Percentiles rank a stretch among this genome's conserved stretches.
These are phyloP conservation scores for Australoheros scitulus DNA, from an alignment of 2,113 vertebrate genomes.

Conservation along the genomic window DNA sequence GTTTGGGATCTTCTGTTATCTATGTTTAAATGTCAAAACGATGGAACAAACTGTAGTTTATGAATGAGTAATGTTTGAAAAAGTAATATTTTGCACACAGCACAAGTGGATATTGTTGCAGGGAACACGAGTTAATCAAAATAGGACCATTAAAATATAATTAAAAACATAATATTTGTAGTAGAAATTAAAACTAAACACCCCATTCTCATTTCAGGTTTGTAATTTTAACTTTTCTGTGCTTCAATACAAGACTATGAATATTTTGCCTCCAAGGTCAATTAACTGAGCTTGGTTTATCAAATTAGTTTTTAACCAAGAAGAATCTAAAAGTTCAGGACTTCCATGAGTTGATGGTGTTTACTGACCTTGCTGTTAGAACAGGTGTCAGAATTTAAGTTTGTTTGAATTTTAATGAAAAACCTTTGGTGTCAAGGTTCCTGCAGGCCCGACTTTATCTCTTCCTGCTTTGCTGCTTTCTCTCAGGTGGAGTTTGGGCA, in stretches of 20 bases:
- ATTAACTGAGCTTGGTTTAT: not conserved
- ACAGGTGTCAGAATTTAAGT: not conserved
- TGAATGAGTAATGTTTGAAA: conserved; percentile 39
- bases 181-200: not conserved
- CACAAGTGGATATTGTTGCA: not conserved
- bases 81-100: conserved; percentile 18
- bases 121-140: not conserved
- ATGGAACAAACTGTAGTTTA: conserved; percentile 42
- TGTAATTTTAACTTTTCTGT: not conserved
- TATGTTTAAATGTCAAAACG: conserved; percentile 45
- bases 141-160: not conserved
- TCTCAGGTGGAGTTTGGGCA: not conserved
- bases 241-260: not conserved
- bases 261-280: not conserved
- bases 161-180: not conserved
- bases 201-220: not conserved
- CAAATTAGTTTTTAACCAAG: not conserved
- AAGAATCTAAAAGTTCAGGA: not conserved
- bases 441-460: not conserved
- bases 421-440: not conserved
- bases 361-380: not conserved
- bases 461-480: not conserved
- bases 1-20: conserved; percentile 36
- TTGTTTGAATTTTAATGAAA: not conserved
- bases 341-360: not conserved